A percentile compares a stretch with the other conserved stretches of the same genome.
Conservation (phyloP, 2,888 invertebrate species). For the Belgica antarctica region DNA sequence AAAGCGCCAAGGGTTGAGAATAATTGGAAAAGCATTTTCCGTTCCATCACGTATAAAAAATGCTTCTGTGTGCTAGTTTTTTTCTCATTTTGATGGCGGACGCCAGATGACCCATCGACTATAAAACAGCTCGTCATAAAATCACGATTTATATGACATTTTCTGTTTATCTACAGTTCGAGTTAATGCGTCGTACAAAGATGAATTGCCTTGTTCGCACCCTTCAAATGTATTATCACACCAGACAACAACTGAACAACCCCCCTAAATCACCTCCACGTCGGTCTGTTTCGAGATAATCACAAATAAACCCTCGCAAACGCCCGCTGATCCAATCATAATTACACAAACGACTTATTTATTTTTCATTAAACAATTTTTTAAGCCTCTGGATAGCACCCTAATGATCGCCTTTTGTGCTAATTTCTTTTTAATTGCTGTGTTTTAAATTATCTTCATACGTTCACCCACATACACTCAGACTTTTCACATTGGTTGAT, state of each 20-base stretch:
- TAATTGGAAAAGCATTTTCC: conserved; percentile 28
- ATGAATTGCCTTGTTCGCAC: conserved; percentile 8
- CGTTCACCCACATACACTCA: conserved; percentile 4
- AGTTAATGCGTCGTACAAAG: too few species aligned
- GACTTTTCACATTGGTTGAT: conserved; percentile 30
- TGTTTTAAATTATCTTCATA: conserved; percentile 32
- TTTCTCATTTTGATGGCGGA: conserved; percentile 5
- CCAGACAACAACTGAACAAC: too few species aligned
- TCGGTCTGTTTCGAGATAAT: background rate
- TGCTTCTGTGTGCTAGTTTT: conserved; percentile 9
- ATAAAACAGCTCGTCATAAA: conserved; percentile 20
- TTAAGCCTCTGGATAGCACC: background rate
- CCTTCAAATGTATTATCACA: conserved; percentile 10
- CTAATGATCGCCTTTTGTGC: conserved; percentile 36
- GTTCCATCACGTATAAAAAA: conserved; percentile 30
- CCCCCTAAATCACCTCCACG: background rate
- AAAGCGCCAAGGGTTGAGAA: background rate
- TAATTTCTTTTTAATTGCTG: conserved; percentile 42
- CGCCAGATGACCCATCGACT: conserved; percentile 29
- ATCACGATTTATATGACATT: conserved; percentile 36
- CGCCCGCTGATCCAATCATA: conserved; percentile 29
- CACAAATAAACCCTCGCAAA: conserved; percentile 3
- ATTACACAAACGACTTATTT: conserved; percentile 37
- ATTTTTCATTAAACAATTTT: conserved; percentile 38
- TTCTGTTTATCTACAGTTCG: too few species aligned